phyloP scores from a whole-genome alignment of 2,113 vertebrate genomes.

The Ictalurus punctatus region DNA sequence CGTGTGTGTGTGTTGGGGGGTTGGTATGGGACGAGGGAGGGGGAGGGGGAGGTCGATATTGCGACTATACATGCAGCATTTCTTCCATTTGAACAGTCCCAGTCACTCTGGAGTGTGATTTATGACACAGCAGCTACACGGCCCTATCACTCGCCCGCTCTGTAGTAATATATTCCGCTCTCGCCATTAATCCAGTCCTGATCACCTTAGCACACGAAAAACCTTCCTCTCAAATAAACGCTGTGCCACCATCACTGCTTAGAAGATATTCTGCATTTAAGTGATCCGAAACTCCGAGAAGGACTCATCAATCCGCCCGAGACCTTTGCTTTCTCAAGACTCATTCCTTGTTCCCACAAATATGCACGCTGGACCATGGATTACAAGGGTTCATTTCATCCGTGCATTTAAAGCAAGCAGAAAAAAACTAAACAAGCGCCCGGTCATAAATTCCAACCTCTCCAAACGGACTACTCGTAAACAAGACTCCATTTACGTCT shows the following conservation, averaged over 20 bases:
- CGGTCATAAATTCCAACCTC: conserved; percentile 41
- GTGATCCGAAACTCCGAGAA: conserved; percentile 32
- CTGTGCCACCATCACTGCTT: not conserved
- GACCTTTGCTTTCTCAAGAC: conserved; percentile 17
- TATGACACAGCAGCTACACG: conserved; percentile 68
- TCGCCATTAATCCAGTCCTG: conserved; percentile 68
- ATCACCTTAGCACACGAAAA: conserved; percentile 71
- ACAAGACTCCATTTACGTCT: conserved; percentile 1
- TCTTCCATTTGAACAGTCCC: conserved; percentile 68
- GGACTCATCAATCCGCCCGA: conserved; percentile 50
- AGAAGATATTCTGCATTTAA: conserved; percentile 38
- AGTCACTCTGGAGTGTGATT: conserved; percentile 74
- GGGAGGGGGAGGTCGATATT: conserved; percentile 65
- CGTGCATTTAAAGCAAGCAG: conserved; percentile 20
- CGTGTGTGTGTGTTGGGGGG: conserved; percentile 40
- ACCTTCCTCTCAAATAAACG: conserved; percentile 66
- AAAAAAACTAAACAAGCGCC: conserved; percentile 39
- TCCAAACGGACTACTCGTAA: conserved; percentile 19
- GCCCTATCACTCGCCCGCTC: conserved; percentile 58
- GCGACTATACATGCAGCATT: conserved; percentile 67
- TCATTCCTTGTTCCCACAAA: not conserved
- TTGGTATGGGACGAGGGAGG: conserved; percentile 63
- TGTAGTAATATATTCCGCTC: conserved; percentile 64
- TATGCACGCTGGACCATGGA: conserved; percentile 17
- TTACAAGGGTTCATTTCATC: conserved; percentile 14